These are phyloP conservation scores for Caenorhabditis sp. DNA, from an alignment of 2,888 invertebrate genomes.

Conservation along the genomic window DNA sequence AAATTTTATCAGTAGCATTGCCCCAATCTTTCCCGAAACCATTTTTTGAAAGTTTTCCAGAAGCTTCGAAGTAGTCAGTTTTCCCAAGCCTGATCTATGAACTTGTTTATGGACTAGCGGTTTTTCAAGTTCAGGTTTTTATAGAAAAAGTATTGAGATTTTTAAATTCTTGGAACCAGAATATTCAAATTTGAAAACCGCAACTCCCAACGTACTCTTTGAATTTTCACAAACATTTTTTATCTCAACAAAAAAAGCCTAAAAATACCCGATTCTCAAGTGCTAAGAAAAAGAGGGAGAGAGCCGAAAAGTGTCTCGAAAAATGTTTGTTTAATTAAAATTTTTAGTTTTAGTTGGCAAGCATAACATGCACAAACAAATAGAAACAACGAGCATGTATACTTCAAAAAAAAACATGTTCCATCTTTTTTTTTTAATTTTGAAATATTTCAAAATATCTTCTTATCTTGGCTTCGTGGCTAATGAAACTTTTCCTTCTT, in stretches of 20 bases:
- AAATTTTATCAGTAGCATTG: no score
- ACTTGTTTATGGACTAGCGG: no score
- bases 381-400: neutral
- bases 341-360: slow-evolving; percentile 9
- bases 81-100: no score
- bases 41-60: neutral
- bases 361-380: neutral
- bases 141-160: no score
- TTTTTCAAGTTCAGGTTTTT: no score
- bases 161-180: no score
- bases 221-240: no score
- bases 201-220: no score
- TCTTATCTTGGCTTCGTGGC: neutral
- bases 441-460: neutral
- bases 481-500: neutral
- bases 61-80: no score
- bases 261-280: neutral
- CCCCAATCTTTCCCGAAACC: no score
- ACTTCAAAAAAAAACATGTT: neutral
- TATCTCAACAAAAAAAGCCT: neutral
- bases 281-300: no score
- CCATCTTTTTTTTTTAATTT: neutral
- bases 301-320: slow-evolving; percentile 11
- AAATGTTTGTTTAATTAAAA: slow-evolving; percentile 47
- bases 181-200: no score